Evolutionary conservation across 2,113 vertebrate species (phyloP).

Genomic region (Atlantisia rogersi): DNA sequence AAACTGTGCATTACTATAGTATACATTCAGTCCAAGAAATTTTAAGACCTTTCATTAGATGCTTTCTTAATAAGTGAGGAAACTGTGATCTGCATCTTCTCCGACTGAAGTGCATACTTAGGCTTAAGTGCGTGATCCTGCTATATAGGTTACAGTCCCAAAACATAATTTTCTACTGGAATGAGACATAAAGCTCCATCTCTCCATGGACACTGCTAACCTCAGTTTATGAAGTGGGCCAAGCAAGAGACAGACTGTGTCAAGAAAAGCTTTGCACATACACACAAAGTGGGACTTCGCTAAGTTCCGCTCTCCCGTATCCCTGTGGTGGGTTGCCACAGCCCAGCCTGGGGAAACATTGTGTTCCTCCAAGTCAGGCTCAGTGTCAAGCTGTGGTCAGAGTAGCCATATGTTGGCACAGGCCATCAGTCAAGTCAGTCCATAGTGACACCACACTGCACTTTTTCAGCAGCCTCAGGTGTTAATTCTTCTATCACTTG

Average conservation of each 20-base stretch:
- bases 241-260: background rate
- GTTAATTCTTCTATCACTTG: background rate
- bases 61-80: background rate
- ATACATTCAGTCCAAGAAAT: background rate
- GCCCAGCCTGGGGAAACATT: background rate
- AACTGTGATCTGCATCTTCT: background rate
- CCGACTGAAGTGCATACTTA: background rate
- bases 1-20: background rate
- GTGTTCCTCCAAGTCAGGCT: background rate
- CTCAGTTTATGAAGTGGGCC: background rate
- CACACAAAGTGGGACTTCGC: accelerated
- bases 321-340: background rate
- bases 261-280: background rate
- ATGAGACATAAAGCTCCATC: background rate
- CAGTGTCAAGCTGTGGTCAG: background rate
- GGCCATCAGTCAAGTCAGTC: background rate
- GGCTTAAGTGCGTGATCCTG: background rate
- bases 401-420: background rate
- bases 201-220: background rate
- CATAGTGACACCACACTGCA: background rate
- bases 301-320: background rate
- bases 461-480: background rate
- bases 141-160: background rate
- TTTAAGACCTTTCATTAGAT: background rate
- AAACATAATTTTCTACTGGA: background rate